phyloP scores from a whole-genome alignment of 2,888 invertebrate genomes.

The Melanargia galathea region DNA sequence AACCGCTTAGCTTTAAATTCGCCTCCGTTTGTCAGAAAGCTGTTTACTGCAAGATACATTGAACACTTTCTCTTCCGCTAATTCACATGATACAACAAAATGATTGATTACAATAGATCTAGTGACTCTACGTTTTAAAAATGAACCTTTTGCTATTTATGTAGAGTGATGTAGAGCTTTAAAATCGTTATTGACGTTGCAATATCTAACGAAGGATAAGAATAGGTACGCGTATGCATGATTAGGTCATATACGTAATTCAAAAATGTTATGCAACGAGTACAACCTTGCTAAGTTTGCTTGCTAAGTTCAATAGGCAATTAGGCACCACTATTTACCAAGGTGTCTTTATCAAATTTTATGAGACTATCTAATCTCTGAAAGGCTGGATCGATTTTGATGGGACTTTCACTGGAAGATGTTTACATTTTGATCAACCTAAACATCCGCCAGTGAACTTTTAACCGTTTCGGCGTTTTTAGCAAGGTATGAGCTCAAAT shows the following conservation, averaged over 20 bases:
- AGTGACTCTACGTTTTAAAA: not conserved
- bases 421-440: no score
- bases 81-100: not conserved
- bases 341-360: not conserved
- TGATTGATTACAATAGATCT: conserved; percentile 8
- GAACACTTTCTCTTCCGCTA: conserved; percentile 28
- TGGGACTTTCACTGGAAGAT: no score
- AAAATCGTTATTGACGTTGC: not conserved
- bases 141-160: not conserved
- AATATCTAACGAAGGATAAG: not conserved
- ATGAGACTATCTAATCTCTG: no score
- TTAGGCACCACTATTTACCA: not conserved
- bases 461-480: no score
- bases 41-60: conserved; percentile 35
- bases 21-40: conserved; percentile 32
- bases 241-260: not conserved
- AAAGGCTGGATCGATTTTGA: no score
- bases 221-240: not conserved
- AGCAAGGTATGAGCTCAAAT: no score
- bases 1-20: conserved; percentile 33
- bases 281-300: not conserved
- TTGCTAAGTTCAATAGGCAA: not conserved
- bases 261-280: not conserved
- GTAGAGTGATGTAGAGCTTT: not conserved
- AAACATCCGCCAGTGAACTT: no score